Base-by-base conservation (phyloP, 2,797 vertebrate species). In the Parauchenoglanis ngamensis region DNA sequence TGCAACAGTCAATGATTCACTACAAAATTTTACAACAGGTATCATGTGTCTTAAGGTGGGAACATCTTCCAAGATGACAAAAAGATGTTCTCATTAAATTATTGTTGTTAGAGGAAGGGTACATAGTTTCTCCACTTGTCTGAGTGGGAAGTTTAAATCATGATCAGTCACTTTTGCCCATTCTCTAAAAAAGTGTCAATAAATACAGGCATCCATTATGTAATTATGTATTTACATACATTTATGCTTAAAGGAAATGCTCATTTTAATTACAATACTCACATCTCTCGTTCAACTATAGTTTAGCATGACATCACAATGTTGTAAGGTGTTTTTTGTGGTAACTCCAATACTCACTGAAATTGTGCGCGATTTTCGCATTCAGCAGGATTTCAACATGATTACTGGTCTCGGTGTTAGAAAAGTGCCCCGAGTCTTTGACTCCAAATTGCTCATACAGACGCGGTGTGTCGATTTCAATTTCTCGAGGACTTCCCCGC, bases 331-430 rank as follows among this genome's bases (percentile, higher is more conserved):
- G 3, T 12, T 7, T 54, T 35, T 59, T 59, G 52, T 56, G 31
- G 54, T 57, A 77, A n/a, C 7, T 21, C 23, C 86, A 31, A 49
- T 87, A 95, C 96, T 97, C 78, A 96, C 96, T 97, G 93, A 96
- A 95, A 89, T 96, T 96, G 44, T 95, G 95, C 0, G 95, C 94
- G 3, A 96, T 91, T 92, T 95, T 97, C 23, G 61, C 63, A 86
- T 96, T 95, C 90, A 96, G 92, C 94, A 97, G 95, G 89, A 96
- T 96, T 6, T 93, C 90, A 17, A 91, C 92, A 7, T 85, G 93
- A 25, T 10, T 90, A 19, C 87, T 77, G 11, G 90, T 13, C 83
- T 97, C 95, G 0, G 3, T 40, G 72, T 28, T 89, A 0, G 12
- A 44, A 6, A 85, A 76, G 0, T 31, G 75, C 0, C 88, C 80